Evolutionary conservation across 2,888 invertebrate genomes (phyloP).

Genomic region (Hemistola chrysoprasaria): DNA sequence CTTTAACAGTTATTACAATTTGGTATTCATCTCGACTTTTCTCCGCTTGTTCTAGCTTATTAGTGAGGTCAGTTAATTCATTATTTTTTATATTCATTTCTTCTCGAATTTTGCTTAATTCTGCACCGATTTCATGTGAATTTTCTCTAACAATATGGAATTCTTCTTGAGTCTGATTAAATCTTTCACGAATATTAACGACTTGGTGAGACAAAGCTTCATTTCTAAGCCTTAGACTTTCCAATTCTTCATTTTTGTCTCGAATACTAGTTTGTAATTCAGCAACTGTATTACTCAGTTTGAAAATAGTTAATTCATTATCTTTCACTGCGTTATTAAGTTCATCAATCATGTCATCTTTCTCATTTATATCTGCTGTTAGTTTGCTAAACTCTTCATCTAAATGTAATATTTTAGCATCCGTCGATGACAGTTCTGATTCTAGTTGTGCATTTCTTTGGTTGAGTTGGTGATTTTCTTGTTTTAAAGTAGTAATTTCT

Average conservation of each 20-base stretch:
- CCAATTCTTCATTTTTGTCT: conserved; percentile 56
- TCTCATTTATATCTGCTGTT: conserved; percentile 61
- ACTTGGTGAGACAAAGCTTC: conserved; percentile 35
- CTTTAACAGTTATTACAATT: conserved; percentile 45
- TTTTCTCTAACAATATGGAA: conserved; percentile 46
- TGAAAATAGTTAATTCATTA: conserved; percentile 41
- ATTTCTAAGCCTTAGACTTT: conserved; percentile 44
- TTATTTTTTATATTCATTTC: conserved; percentile 49
- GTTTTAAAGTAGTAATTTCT: conserved; percentile 44
- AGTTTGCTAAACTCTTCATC: conserved; percentile 66
- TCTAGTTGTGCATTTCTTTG: conserved; percentile 50
- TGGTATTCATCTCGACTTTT: conserved; percentile 39
- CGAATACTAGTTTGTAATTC: conserved; percentile 47
- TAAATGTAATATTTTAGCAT: conserved; percentile 56
- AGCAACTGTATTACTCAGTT: conserved; percentile 41
- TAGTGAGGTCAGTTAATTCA: conserved; percentile 46
- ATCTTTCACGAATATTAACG: conserved; percentile 30
- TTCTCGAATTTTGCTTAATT: conserved; percentile 47
- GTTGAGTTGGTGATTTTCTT: conserved; percentile 26
- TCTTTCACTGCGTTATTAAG: conserved; percentile 49
- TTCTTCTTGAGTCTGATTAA: conserved; percentile 47
- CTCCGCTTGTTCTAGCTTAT: conserved; percentile 42
- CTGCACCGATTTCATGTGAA: conserved; percentile 53
- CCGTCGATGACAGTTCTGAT: conserved; percentile 51
- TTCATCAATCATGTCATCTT: conserved; percentile 59